Base-by-base conservation (phyloP, 2,888 invertebrate genomes). In the Apotomis capreana region DNA sequence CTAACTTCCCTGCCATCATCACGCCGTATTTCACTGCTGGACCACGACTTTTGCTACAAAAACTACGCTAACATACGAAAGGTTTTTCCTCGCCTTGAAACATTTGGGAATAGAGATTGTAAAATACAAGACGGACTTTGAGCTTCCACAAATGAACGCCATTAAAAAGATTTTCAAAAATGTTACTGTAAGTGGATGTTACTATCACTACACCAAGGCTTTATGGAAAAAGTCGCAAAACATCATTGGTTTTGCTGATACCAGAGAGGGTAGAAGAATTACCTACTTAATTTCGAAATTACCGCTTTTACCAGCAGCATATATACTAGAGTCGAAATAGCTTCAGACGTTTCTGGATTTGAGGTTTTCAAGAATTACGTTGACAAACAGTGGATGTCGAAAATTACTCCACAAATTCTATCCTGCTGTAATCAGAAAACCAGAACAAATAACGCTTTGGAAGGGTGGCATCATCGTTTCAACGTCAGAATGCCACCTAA, bases 391-490 rank as follows among this genome's bases (percentile, higher is more conserved):
- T 61, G 61, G 61, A 46, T 61, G 40, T 61, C 46, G 61, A 61
- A 40, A 65, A 49, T 67, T 51, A 58, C 49, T 55, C 36, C 46
- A 67, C 55, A 67, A 44, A 57, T 67, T 57, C 55, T 67, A 36
- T 64, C 63, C 36, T 51, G 63, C 63, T 26, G 26, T 51, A 54
- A 54, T 54, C 52, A 54, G 52, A 54, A 54, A 13, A 54, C 15
- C 52, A 54, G 52, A 54, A 54, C 55, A 67, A 61, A 61, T 46
- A 61, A 61, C 61, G 46, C 61, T 61, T 49, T 61, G 46, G 46
- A 61, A 61, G 61, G 61, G n/a, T 61, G 46, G 61, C 61, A 61
- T 49, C 61, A 46, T 61, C 61, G 61, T 61, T 61, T 61, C 52
- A 54, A 54, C 52, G 52, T 54, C 13, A 54, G 52, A 54, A 54